Base-by-base conservation (phyloP, 2,113 vertebrate genomes). In the Pseudorectes ferrugineus region DNA sequence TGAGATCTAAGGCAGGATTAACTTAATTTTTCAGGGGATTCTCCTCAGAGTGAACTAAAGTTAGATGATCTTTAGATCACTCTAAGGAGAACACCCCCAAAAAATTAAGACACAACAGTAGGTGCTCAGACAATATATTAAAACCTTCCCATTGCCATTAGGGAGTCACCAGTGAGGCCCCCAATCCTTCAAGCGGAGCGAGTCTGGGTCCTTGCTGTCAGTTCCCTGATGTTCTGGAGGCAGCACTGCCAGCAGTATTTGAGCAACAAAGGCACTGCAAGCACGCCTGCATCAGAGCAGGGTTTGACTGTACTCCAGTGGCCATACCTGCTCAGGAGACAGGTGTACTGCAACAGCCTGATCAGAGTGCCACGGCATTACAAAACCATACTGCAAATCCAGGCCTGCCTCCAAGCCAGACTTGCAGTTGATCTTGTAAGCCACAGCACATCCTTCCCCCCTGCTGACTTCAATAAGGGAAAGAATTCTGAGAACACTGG, bases 401-500 rank as follows among this genome's bases (percentile, higher is more conserved):
- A 51, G 40, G 54, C 33, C 7, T 48, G 67, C 38, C 78, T 88
- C 72, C 57, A 45, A 86, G 84, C 29, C 71, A 76, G 67, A 14
- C 49, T 31, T 46, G 81, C 23, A 54, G 63, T n/a, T 77, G 66
- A 79, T 93, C 51, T 63, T 57, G 74, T n/a, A 45, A 89, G 59
- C 51, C 1, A 5, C 31, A 55, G 67, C 48, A 66, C 63, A 90
- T 85, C 85, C 67, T 88, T 58, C 49, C 57, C 33, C 29, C 43
- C 35, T 0, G 2, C 84, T 88, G 88, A 82, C 71, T 95, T 95
- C 88, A 93, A 59, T 79, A 82, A 89, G 63, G 78, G 55, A 82
- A 96, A 88, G 89, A 95, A 93, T 93, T 93, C 38, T 36, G 77
- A 88, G 13, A 92, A 90, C 54, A 91, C 61, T 97, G 86, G 46